Evolutionary conservation across 2,888 invertebrate genomes (phyloP), one percentile per base, ranked within the genome.

Genomic region (Laspeyria flexula): DNA sequence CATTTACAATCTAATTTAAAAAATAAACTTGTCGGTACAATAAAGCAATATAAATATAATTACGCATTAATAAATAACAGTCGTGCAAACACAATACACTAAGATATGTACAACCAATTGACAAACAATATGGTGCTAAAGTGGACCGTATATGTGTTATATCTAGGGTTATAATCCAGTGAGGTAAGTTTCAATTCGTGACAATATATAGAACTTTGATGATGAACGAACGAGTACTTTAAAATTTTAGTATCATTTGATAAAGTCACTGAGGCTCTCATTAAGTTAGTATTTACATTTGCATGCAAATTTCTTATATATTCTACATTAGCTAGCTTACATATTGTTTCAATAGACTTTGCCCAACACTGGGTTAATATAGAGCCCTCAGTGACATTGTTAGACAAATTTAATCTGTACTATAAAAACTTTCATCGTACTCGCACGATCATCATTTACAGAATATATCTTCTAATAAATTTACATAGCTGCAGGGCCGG

Each of bases 61-160:
- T 60, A 51, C 29, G 49, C 55, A 52, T 65, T 54, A 66, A 61
- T 69, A 69, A 69, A 69, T 65, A 69, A 73, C 64, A 71, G 50
- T 63, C 56, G 62, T 72, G 59, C 49, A 57, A 68, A 62, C 47
- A 63, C 64, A 74, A 65, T 64, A 71, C 57, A 53, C 57, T 59
- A 65, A 63, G 74, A 79, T 79, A 81, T 81, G 80, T 81, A 77
- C 76, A 77, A 73, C 46, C 49, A 81, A 79, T 81, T 81, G 80
- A 80, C 79, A 71, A 73, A 71, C 43, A 60, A 65, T 60, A 39
- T 47, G 50, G 66, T 62, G 56, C 56, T 46, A 49, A 44, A 55
- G 56, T 72, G 73, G 68, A 67, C 73, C 67, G 61, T 64, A 58
- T 31, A 34, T 38, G 18, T 30, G 40, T 31, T 10, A 27, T 6